Percentiles rank a stretch among this genome's conserved stretches.
phyloP scores from a whole-genome alignment of 2,888 invertebrate genomes.

The Drosophila longiperda region DNA sequence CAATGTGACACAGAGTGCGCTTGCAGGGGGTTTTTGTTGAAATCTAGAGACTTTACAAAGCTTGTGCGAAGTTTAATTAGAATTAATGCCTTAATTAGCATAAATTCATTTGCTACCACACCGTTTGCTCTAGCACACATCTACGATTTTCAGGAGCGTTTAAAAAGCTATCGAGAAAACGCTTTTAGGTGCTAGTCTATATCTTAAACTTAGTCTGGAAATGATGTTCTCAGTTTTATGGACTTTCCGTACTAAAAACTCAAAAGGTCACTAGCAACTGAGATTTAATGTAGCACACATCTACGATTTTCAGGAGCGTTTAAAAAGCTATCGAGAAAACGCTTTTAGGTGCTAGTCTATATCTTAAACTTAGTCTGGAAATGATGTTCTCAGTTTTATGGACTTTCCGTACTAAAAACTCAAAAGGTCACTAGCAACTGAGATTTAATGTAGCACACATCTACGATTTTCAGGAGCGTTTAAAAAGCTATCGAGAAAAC shows the following conservation, averaged over 20 bases:
- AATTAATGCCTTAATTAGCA: conserved; percentile 23
- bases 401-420: conserved; percentile 15
- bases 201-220: no score
- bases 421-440: conserved; percentile 62
- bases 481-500: no score
- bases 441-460: conserved; percentile 65
- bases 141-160: conserved; percentile 59
- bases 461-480: conserved; percentile 66
- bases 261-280: no score
- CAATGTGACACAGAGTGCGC: conserved; percentile 74
- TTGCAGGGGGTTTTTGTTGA: conserved; percentile 33
- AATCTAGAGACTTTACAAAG: background rate
- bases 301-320: conserved; percentile 66
- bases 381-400: conserved; percentile 49
- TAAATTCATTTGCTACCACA: conserved; percentile 42
- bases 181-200: no score
- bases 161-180: no score
- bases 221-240: no score
- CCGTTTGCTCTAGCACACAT: conserved; percentile 55
- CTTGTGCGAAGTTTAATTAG: conserved; percentile 48
- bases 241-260: no score
- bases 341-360: conserved; percentile 56
- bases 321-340: conserved; percentile 60
- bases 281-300: conserved; percentile 8
- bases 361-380: background rate